These are phyloP conservation scores for Enteromius paludinosus DNA, from an alignment of 2,797 vertebrate species.

Conservation along the genomic window DNA sequence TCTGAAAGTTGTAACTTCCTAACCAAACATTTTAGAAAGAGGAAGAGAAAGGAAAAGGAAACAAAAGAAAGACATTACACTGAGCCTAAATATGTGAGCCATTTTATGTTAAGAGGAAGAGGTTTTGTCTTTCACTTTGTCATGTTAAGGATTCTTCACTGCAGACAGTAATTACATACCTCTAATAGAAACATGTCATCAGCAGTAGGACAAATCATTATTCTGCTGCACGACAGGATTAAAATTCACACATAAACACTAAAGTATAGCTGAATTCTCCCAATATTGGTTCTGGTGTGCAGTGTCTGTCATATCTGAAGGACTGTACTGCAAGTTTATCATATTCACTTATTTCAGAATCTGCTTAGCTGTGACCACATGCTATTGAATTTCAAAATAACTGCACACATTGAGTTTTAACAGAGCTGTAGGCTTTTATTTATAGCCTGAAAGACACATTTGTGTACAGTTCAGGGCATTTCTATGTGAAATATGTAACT, in stretches of 20 bases:
- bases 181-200: background rate
- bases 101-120: background rate
- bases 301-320: background rate
- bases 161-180: background rate
- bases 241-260: constrained; percentile 1
- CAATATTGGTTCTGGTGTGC: no score
- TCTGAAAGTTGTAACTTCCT: background rate
- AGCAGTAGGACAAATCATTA: constrained; percentile 14
- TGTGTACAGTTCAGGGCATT: background rate
- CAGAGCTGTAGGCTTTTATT: background rate
- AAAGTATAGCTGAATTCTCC: background rate
- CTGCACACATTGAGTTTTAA: background rate
- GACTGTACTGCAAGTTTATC: background rate
- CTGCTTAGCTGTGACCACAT: background rate
- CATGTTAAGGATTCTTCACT: background rate
- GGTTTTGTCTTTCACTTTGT: background rate
- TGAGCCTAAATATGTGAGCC: background rate
- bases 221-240: background rate
- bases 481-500: background rate
- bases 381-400: constrained; percentile 3
- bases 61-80: background rate
- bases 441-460: background rate
- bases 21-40: background rate
- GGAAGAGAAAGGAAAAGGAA: background rate
- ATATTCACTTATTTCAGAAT: background rate